A percentile compares a stretch with the other conserved stretches of the same genome.
Conservation (phyloP, 2,888 invertebrate species). For the Pemphredon lugubris region DNA sequence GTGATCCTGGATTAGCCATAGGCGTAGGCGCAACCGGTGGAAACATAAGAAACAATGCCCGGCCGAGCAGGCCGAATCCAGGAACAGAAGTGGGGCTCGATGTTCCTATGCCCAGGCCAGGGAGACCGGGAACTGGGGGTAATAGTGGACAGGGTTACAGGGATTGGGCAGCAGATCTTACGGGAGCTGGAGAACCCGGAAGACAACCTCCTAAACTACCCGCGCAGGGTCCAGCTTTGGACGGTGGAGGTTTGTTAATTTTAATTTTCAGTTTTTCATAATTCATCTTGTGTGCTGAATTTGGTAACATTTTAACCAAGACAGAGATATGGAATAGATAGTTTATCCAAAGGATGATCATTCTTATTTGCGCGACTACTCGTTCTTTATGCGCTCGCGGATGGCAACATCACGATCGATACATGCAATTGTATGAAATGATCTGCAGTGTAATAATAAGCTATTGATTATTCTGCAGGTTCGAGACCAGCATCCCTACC, state of each 20-base stretch:
- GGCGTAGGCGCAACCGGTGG: conserved; percentile 67
- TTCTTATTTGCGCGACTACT: no score
- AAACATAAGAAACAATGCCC: conserved; percentile 65
- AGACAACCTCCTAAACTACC: conserved; percentile 65
- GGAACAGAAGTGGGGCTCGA: conserved; percentile 78
- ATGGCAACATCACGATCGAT: no score
- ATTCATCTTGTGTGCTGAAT: no score
- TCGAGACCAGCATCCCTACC: conserved; percentile 9
- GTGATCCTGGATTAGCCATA: conserved; percentile 71
- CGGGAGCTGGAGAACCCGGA: conserved; percentile 72
- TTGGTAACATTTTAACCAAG: no score
- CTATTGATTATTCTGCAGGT: not conserved
- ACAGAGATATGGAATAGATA: no score
- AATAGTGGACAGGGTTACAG: conserved; percentile 68
- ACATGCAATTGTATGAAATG: no score
- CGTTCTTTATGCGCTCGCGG: no score
- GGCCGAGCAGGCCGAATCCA: conserved; percentile 70
- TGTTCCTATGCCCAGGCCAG: conserved; percentile 59
- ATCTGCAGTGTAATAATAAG: not conserved
- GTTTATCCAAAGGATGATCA: no score
- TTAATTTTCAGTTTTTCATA: not conserved
- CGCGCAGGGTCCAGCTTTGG: conserved; percentile 62
- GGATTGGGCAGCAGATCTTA: conserved; percentile 74
- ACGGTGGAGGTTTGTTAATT: conserved; percentile 25
- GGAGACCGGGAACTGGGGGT: conserved; percentile 63